Evolutionary conservation across 2,113 vertebrate genomes (phyloP), one percentile per base, ranked within the genome.

Genomic region (Mesoclemmys tuberculata): DNA sequence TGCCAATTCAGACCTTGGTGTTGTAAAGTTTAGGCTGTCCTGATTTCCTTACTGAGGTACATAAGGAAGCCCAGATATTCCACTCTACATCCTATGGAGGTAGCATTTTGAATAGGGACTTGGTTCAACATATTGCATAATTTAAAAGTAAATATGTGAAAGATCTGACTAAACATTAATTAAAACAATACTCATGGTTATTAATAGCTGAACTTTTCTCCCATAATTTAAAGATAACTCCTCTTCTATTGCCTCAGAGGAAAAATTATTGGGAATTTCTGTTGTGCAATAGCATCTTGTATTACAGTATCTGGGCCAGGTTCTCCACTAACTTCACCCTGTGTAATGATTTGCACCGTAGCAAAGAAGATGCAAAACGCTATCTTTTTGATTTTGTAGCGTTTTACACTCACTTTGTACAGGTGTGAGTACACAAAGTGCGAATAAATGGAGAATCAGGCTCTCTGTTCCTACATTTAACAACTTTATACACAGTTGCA

Each of bases 291-390:
- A 71, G 64, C 18, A 71, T 27, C 38, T 54, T 38, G 54, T 27
- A 88, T 58, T 51, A 0, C 2, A 0, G 0, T 44, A 41, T 0
- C 0, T 56, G 5, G 52, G 9, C 48, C 13, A 79, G 55, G 29
- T 13, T 16, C 19, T 46, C 79, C 22, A 22, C 44, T 11, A 10
- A 44, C 5, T 10, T 35, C 22, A 75, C 31, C 38, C 24, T 46
- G 21, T 55, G 85, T 55, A 29, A 3, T 2, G 86, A 26, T 0
- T 4, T 78, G 8, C 3, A 49, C 19, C n/a, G 12, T 0, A 2
- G 9, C 24, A 51, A 91, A 91, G 68, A n/a, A 58, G 74, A 77
- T 77, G 12, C 13, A 44, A 77, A 27, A 6, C 14, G 12, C 41
- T 75, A 5, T 46, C 21, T 77, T 77, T 77, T 41, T 6, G 74